Evolutionary conservation across 2,797 vertebrate genomes (phyloP).

Genomic region (Sebastes kiyomatsui): DNA sequence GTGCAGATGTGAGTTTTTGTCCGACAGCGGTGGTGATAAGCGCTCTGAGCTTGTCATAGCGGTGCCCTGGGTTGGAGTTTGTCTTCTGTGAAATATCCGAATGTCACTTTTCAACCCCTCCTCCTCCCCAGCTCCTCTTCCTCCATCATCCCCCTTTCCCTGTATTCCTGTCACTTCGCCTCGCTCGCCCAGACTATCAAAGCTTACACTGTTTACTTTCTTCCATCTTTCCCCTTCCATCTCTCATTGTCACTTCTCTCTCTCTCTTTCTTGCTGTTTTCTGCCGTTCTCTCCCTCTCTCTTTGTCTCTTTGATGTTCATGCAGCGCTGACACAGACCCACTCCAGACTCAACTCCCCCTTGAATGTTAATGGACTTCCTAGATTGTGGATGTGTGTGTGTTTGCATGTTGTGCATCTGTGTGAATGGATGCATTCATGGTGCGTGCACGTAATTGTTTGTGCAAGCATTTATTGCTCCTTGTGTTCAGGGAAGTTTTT

Average conservation of each 20-base stretch:
- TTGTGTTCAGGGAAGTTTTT: neutral
- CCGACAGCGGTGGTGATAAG: conserved; percentile 44
- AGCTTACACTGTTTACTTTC: conserved; percentile 43
- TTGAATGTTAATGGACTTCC: conserved; percentile 60
- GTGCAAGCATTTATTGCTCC: neutral
- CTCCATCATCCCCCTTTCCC: neutral
- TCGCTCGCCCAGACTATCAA: conserved; percentile 45
- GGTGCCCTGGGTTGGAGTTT: conserved; percentile 41
- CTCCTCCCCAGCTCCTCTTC: neutral
- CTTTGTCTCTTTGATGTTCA: conserved; percentile 64
- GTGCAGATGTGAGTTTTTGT: conserved; percentile 30
- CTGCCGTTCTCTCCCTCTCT: conserved; percentile 11
- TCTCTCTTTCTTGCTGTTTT: neutral
- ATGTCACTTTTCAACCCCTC: conserved; percentile 34
- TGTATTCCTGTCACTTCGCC: conserved; percentile 8
- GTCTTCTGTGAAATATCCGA: conserved; percentile 51
- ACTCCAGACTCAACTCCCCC: conserved; percentile 44
- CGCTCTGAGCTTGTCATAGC: conserved; percentile 37
- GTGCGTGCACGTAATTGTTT: neutral
- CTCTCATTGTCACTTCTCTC: conserved; percentile 20
- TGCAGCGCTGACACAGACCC: conserved; percentile 49
- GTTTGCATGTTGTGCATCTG: neutral
- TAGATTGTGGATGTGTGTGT: conserved; percentile 1
- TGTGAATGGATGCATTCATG: neutral
- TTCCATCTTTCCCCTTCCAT: conserved; percentile 16